phyloP scores from a whole-genome alignment of 2,888 invertebrate species.

The Stratiomys singularior region DNA sequence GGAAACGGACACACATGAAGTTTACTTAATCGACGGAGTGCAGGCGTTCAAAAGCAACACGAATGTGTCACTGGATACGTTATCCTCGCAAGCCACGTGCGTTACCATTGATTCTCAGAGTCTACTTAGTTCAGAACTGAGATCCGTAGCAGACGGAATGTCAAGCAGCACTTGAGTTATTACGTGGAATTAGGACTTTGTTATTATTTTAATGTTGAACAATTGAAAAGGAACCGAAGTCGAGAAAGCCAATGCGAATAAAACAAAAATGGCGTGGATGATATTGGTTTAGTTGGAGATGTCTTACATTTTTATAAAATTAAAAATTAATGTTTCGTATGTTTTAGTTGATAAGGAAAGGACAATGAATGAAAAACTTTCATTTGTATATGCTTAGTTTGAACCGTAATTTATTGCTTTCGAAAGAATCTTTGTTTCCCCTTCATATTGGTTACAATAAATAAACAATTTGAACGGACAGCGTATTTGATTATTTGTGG shows the following conservation, averaged over 20 bases:
- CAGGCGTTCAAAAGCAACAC: conserved; percentile 60
- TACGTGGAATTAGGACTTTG: no score
- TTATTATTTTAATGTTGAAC: no score
- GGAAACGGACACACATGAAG: conserved; percentile 59
- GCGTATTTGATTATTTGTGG: no score
- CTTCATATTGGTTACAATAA: conserved; percentile 19
- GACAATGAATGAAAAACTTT: not conserved
- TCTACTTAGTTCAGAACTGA: conserved; percentile 21
- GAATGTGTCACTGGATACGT: conserved; percentile 62
- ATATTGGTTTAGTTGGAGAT: no score
- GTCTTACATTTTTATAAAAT: no score
- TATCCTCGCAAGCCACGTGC: conserved; percentile 63
- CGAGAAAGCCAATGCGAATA: no score
- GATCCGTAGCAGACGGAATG: conserved; percentile 26
- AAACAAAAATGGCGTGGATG: no score
- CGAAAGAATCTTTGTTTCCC: not conserved
- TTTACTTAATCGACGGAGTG: conserved; percentile 60
- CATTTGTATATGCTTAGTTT: not conserved
- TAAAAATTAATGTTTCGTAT: no score
- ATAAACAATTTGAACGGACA: conserved; percentile 3
- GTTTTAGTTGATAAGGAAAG: not conserved
- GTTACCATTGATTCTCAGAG: conserved; percentile 55
- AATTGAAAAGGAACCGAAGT: no score
- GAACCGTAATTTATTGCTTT: conserved; percentile 25
- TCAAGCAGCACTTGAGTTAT: conserved; percentile 9